A percentile compares a stretch with the other conserved stretches of the same genome.
Evolutionary conservation across 2,113 vertebrate species (phyloP).

Genomic region (Chitala chitala): DNA sequence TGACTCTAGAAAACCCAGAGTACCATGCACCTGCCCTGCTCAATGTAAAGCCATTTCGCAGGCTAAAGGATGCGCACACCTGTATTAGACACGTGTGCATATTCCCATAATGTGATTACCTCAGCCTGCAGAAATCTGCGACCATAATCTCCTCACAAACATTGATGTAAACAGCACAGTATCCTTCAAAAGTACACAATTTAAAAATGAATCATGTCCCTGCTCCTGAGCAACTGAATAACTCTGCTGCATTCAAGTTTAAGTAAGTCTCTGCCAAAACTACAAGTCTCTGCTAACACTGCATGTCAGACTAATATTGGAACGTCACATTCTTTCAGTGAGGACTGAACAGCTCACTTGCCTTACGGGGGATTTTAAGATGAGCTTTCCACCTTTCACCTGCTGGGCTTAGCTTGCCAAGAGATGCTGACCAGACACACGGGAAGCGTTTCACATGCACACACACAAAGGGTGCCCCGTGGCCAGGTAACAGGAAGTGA

Average conservation of each 20-base stretch:
- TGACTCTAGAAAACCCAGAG: neutral
- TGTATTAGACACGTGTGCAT: no score
- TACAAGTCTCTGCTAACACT: no score
- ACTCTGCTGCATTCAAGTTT: neutral
- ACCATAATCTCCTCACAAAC: no score
- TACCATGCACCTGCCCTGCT: neutral
- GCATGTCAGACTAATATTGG: neutral
- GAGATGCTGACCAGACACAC: neutral
- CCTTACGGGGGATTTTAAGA: neutral
- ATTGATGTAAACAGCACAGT: no score
- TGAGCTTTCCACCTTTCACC: neutral
- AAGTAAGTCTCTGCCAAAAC: neutral
- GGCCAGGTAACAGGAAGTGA: slow-evolving; percentile 22
- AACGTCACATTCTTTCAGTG: neutral
- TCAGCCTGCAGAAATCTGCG: no score
- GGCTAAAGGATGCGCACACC: no score
- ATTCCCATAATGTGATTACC: no score
- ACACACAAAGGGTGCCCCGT: neutral
- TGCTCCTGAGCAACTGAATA: no score
- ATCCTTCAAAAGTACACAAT: no score
- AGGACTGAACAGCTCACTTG: neutral
- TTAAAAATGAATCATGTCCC: no score
- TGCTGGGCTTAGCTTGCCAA: neutral
- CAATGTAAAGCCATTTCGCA: neutral
- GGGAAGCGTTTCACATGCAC: slow-evolving; percentile 6